These are phyloP conservation scores for Philonicus albiceps DNA, from an alignment of 2,888 invertebrate species.

Conservation along the genomic window DNA sequence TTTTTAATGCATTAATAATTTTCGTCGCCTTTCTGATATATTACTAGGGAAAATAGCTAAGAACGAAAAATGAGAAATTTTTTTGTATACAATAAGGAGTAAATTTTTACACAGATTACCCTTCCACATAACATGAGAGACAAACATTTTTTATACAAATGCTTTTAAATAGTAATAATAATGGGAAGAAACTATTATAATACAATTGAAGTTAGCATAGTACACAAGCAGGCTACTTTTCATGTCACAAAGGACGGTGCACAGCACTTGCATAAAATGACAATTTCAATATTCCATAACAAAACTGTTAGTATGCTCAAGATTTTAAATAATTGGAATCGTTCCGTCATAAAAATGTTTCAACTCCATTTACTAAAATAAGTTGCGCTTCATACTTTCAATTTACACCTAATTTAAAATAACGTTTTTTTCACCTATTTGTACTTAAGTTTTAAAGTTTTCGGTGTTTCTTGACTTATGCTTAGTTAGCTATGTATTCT, in stretches of 20 bases:
- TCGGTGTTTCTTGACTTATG: background rate
- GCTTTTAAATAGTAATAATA: background rate
- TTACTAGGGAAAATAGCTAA: background rate
- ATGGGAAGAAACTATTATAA: background rate
- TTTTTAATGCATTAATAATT: slow-evolving; percentile 3
- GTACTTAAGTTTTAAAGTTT: slow-evolving; percentile 25
- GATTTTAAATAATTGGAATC: background rate
- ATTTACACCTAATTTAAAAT: background rate
- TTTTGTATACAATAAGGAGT: background rate
- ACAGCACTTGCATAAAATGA: background rate
- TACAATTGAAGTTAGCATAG: background rate
- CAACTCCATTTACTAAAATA: background rate
- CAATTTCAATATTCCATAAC: background rate
- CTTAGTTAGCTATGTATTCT: background rate
- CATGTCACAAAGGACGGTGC: background rate
- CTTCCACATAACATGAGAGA: background rate
- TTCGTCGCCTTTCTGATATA: background rate
- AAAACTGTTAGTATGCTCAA: background rate
- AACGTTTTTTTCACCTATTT: background rate
- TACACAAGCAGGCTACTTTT: background rate
- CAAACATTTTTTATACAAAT: slow-evolving; percentile 37
- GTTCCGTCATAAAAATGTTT: background rate
- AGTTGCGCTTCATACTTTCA: background rate
- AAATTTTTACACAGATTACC: background rate
- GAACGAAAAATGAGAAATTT: background rate